Conservation (phyloP, 2,113 vertebrate genomes). For the Istiophorus platypterus region DNA sequence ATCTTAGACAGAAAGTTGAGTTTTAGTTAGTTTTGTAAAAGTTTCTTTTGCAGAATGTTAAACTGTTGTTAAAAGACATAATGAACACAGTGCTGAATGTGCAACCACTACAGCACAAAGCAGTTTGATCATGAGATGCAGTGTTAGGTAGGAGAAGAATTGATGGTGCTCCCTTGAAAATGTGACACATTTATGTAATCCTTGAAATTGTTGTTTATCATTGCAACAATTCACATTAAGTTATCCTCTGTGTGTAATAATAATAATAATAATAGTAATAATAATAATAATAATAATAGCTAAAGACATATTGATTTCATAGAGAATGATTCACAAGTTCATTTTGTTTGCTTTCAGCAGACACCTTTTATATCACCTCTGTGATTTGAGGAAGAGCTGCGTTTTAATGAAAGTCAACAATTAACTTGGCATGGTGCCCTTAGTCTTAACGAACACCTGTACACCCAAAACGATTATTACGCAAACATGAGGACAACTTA, state of each 20-base stretch:
- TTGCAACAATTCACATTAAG: slow-evolving; percentile 80
- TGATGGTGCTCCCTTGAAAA: slow-evolving; percentile 82
- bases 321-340: neutral
- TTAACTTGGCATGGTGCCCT: neutral
- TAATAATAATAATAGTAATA: too few relatives aligned
- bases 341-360: neutral
- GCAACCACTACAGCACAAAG: neutral
- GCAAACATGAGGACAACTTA: slow-evolving; percentile 69
- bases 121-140: neutral
- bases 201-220: slow-evolving; percentile 77
- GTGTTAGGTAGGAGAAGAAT: slow-evolving; percentile 25
- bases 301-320: neutral
- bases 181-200: slow-evolving; percentile 67
- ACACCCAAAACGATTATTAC: slow-evolving; percentile 27
- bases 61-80: neutral
- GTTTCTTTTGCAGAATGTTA: neutral
- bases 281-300: slow-evolving; percentile 46
- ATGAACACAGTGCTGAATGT: neutral
- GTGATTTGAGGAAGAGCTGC: neutral
- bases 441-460: neutral
- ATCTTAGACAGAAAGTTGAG: neutral
- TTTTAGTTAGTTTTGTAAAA: neutral
- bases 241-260: slow-evolving; percentile 72
- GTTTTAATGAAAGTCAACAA: slow-evolving; percentile 16
- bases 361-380: neutral